Percentiles rank a stretch among this genome's conserved stretches.
phyloP scores from a whole-genome alignment of 2,797 vertebrate species.

The Crax fasciolata region DNA sequence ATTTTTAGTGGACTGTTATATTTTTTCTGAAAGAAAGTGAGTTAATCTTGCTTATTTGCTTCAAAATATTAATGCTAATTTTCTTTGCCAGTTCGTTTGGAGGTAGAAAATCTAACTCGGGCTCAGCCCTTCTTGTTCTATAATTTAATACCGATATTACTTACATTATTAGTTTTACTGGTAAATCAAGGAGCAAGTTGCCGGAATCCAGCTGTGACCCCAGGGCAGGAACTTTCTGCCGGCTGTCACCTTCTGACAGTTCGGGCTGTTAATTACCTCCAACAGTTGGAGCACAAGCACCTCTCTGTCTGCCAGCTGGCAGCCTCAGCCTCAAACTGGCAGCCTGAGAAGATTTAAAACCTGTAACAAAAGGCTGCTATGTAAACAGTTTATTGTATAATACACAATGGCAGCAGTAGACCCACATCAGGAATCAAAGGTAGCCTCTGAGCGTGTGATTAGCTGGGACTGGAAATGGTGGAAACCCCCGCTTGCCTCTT shows the following conservation, averaged over 20 bases:
- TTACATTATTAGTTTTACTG: slow-evolving; percentile 82
- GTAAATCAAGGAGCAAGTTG: slow-evolving; percentile 83
- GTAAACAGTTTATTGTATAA: slow-evolving; percentile 87
- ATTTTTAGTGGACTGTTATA: background rate
- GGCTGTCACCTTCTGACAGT: slow-evolving; percentile 86
- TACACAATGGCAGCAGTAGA: slow-evolving; percentile 78
- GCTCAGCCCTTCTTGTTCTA: slow-evolving; percentile 55
- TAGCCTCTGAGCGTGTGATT: background rate
- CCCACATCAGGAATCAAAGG: slow-evolving; percentile 79
- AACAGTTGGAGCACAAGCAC: slow-evolving; percentile 84
- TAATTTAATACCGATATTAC: slow-evolving; percentile 82
- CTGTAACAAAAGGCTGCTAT: slow-evolving; percentile 85
- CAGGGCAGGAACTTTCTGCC: slow-evolving; percentile 84
- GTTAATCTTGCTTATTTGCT: background rate
- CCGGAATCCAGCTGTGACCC: slow-evolving; percentile 87
- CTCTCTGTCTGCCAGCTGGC: slow-evolving; percentile 89
- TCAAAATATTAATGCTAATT: slow-evolving; percentile 36
- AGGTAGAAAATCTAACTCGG: slow-evolving; percentile 49
- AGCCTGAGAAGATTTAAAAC: slow-evolving; percentile 87
- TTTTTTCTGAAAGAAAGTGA: background rate
- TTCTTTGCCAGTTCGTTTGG: slow-evolving; percentile 44
- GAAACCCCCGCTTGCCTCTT: background rate
- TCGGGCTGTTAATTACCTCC: slow-evolving; percentile 86
- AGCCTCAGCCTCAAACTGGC: slow-evolving; percentile 75
- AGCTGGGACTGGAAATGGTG: slow-evolving; percentile 11